phyloP scores from a whole-genome alignment of 2,113 vertebrate species.

The Elgaria multicarinata region DNA sequence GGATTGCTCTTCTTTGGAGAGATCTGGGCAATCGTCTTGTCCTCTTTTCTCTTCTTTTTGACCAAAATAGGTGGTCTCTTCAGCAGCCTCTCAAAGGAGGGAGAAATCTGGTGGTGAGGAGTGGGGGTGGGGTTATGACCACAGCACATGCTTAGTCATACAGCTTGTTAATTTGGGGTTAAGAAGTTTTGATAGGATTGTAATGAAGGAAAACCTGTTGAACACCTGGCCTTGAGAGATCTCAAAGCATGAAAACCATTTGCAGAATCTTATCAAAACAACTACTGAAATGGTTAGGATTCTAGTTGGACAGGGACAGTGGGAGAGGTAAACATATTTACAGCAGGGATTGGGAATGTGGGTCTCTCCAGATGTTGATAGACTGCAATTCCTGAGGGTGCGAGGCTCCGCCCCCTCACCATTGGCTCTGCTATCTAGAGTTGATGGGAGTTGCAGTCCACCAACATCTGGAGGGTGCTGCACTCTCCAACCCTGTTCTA shows the following conservation, averaged over 20 bases:
- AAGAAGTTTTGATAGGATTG: background rate
- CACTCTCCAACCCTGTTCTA: background rate
- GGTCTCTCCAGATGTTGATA: background rate
- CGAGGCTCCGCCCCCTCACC: too few relatives aligned
- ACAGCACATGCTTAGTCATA: background rate
- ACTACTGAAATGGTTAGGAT: background rate
- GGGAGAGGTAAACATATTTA: background rate
- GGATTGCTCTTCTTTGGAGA: rapidly evolving
- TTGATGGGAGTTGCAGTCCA: background rate
- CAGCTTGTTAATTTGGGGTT: background rate
- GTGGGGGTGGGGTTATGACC: background rate
- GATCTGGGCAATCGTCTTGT: rapidly evolving
- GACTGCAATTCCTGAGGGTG: background rate
- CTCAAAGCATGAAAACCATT: background rate
- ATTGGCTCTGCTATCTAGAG: too few relatives aligned
- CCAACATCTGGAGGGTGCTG: background rate
- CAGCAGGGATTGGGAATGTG: too few relatives aligned
- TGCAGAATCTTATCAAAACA: background rate
- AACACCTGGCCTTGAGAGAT: background rate
- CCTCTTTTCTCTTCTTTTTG: constrained; percentile 1
- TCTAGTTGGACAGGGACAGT: background rate
- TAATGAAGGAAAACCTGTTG: background rate
- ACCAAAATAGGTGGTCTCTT: rapidly evolving
- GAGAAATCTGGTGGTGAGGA: background rate
- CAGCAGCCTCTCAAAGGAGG: background rate